These are phyloP conservation scores for Norana najaformis DNA, from an alignment of 2,888 invertebrate species.

Conservation along the genomic window DNA sequence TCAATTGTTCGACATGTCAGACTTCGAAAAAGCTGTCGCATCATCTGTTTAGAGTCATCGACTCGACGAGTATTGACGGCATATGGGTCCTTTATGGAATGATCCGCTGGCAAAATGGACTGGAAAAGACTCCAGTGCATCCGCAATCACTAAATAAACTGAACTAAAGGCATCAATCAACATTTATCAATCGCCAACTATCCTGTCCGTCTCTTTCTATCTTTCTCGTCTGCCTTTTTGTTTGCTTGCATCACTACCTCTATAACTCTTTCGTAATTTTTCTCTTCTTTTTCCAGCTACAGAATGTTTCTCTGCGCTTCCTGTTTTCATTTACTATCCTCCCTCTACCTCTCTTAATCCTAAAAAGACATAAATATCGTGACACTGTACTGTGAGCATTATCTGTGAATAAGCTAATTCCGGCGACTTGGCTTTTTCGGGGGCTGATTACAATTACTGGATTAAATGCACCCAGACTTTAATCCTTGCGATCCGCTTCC, in stretches of 20 bases:
- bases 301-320: neutral
- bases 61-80: neutral
- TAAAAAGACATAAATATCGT: neutral
- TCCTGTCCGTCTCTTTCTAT: neutral
- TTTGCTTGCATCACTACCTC: neutral
- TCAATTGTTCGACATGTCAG: neutral
- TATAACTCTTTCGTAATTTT: neutral
- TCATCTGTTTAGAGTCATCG: neutral
- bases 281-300: neutral
- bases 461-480: neutral
- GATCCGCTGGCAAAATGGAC: neutral
- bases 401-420: too few species aligned
- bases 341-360: neutral
- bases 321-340: neutral
- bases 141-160: neutral
- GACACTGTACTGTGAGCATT: too few species aligned
- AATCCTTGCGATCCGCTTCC: neutral
- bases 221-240: neutral
- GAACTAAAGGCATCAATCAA: neutral
- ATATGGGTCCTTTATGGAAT: neutral
- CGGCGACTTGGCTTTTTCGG: too few species aligned
- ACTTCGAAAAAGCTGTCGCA: neutral
- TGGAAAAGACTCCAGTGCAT: constrained; percentile 5
- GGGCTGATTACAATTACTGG: too few species aligned
- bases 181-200: neutral